Base-by-base conservation (phyloP, 2,113 vertebrate species). In the Oreochromis aureus region DNA sequence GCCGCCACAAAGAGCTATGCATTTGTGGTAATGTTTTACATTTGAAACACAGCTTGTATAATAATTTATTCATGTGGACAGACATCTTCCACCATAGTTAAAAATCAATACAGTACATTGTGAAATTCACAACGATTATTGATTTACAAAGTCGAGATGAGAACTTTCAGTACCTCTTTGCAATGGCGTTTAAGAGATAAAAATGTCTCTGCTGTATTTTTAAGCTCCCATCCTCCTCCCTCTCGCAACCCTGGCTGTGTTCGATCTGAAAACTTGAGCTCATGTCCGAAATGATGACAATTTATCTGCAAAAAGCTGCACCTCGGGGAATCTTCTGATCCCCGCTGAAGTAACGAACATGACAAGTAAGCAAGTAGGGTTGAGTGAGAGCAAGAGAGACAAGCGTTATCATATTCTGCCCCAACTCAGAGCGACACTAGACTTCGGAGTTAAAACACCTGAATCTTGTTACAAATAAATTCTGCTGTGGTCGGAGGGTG, bases 11-110 rank as follows among this genome's bases (percentile, higher is more conserved):
- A 76, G 44, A 76, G 44, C 71, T 48, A 11, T 76, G 71, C 41
- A 46, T 76, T 48, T 76, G 69, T 76, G 71, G 44, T 51, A 48
- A 76, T 48, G 44, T 76, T 76, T 51, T 48, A 48, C 12, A 76
- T 76, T 30, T 51, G 71, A 48, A 76, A 48, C 27, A 76, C 44
- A 78, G 63, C 55, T 39, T n/a, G 61, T 71, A 66, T 19, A 83
- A 76, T 87, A 13, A 86, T 56, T 85, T 59, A 83, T 86, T 82
- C 10, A 90, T 59, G n/a, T 32, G 46, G 83, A 80, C 2, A 61
- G 79, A 87, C 76, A 85, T 83, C 81, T 82, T 66, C 36, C 55
- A 55, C 48, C 53, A 18, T 3, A 5, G 79, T 76, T 56, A 86
- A 63, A 89, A 87, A 73, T 82, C 58, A 66, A 89, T 80, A 76